phyloP scores from a whole-genome alignment of 2,888 invertebrate species.

The Mycogona germanica region DNA sequence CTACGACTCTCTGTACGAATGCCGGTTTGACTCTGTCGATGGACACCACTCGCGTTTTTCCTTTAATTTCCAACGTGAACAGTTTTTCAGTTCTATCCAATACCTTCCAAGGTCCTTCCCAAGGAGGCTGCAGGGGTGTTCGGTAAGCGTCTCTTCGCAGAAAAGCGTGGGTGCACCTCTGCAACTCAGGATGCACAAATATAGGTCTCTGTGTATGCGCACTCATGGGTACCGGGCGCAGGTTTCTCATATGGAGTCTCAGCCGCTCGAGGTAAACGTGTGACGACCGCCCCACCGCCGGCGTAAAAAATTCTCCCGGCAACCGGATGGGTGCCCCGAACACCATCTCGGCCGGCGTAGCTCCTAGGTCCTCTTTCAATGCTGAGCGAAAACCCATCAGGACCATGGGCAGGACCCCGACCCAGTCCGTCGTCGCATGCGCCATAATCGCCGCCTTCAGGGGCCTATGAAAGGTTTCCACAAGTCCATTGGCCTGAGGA shows the following conservation, averaged over 20 bases:
- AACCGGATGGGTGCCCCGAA: not conserved
- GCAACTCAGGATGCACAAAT: no score
- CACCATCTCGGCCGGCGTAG: not conserved
- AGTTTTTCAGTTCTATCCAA: no score
- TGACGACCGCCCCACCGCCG: not conserved
- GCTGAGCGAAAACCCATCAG: constrained; percentile 2
- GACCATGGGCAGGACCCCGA: not conserved
- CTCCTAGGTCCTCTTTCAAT: not conserved
- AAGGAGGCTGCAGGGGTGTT: no score
- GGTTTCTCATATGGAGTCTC: not conserved
- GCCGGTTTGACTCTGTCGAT: no score
- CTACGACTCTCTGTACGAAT: no score
- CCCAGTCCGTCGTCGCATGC: not conserved
- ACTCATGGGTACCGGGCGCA: no score
- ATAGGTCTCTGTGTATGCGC: no score
- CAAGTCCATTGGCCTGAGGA: constrained; percentile 26
- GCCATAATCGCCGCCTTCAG: constrained; percentile 25
- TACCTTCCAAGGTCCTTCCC: no score
- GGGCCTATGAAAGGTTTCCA: constrained; percentile 26
- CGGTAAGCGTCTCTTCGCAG: no score
- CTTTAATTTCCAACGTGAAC: no score
- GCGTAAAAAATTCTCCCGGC: constrained; percentile 1
- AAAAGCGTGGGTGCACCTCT: no score
- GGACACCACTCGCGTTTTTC: no score
- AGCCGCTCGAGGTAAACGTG: not conserved